Conservation (phyloP, 2,888 invertebrate genomes). For the Netelia virgata region DNA sequence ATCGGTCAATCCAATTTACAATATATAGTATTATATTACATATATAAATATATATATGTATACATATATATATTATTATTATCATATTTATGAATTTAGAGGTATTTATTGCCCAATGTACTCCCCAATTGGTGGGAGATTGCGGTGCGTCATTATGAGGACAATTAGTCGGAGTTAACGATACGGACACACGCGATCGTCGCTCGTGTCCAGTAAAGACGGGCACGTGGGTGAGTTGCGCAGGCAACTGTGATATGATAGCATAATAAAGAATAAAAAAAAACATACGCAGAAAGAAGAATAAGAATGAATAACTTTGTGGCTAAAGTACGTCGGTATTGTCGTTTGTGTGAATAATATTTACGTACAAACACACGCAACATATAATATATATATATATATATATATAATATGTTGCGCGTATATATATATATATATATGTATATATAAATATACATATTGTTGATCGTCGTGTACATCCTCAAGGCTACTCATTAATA, state of each 20-base stretch:
- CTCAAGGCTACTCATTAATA: slow-evolving; percentile 39
- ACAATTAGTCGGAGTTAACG: not conserved
- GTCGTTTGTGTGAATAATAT: slow-evolving; percentile 40
- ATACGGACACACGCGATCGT: slow-evolving; percentile 56
- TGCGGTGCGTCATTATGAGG: slow-evolving; percentile 45
- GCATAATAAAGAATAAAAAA: slow-evolving; percentile 75
- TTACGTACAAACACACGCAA: not conserved
- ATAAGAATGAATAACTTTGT: slow-evolving; percentile 36
- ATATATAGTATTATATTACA: slow-evolving; percentile 48
- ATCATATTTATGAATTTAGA: slow-evolving; percentile 64
- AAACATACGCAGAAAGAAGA: slow-evolving; percentile 3
- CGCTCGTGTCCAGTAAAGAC: slow-evolving; percentile 52
- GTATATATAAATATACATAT: not conserved
- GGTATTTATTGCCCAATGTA: slow-evolving; percentile 71
- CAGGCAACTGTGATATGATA: slow-evolving; percentile 82
- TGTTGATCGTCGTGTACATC: not conserved
- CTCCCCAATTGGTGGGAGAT: slow-evolving; percentile 57
- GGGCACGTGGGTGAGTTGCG: slow-evolving; percentile 69
- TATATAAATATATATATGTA: slow-evolving; percentile 31
- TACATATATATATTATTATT: slow-evolving; percentile 45
- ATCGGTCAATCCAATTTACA: slow-evolving; percentile 42
- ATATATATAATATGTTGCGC: slow-evolving; percentile 1
- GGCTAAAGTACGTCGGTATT: slow-evolving; percentile 44
- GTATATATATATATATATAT: slow-evolving; percentile 23
- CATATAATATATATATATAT: slow-evolving; percentile 9